Conservation (phyloP, 2,113 vertebrate species). For the Nibea albiflora region DNA sequence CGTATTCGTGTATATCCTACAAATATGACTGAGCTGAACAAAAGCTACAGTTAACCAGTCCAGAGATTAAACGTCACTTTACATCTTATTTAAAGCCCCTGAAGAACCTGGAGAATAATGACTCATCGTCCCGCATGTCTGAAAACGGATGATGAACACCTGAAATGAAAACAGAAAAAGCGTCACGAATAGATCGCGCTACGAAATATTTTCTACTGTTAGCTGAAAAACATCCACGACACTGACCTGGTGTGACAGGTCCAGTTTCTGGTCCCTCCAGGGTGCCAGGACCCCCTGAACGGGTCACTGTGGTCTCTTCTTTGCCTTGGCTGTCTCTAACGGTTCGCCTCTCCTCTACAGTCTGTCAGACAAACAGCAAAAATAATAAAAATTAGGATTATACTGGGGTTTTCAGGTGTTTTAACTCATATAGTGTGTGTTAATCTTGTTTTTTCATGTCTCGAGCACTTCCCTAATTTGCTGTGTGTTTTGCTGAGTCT, state of each 20-base stretch:
- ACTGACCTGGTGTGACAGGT: conserved; percentile 63
- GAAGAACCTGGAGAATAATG: conserved; percentile 82
- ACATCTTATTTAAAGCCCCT: conserved; percentile 74
- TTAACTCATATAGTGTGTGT: no score
- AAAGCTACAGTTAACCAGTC: not conserved
- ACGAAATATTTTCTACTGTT: no score
- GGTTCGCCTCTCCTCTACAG: conserved; percentile 88
- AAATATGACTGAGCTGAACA: conserved; percentile 23
- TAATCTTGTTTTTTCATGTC: no score
- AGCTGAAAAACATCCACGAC: no score
- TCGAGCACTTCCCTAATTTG: no score
- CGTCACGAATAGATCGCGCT: not conserved
- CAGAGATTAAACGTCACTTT: not conserved
- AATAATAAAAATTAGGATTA: no score
- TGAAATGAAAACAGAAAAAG: conserved; percentile 56
- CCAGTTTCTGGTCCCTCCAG: conserved; percentile 35
- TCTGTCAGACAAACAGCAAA: conserved; percentile 73
- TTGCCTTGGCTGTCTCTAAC: conserved; percentile 89
- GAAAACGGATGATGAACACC: conserved; percentile 53
- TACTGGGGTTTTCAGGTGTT: no score
- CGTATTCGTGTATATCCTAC: not conserved
- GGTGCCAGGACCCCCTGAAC: conserved; percentile 70
- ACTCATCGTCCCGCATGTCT: conserved; percentile 76
- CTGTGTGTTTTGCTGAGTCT: no score
- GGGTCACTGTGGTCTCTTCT: conserved; percentile 87